Base-by-base conservation (phyloP, 2,797 vertebrate species). In the Poliocrania exsul region DNA sequence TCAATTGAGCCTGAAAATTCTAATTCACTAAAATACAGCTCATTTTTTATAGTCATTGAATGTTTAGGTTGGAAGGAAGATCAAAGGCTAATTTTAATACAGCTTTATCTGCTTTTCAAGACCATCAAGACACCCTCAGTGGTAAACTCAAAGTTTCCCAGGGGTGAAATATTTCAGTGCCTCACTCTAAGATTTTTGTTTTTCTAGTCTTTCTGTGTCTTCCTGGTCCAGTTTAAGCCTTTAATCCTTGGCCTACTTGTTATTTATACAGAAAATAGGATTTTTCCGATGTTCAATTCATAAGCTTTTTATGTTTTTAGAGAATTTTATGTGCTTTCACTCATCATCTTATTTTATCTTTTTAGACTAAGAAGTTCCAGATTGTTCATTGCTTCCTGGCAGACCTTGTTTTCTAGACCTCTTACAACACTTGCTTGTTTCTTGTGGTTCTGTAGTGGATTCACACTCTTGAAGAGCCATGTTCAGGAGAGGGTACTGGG, bases 221-320 rank as follows among this genome's bases (percentile, higher is more conserved):
- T 87, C 19, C 23, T 75, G 23, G 62, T 91, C 53, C 75, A 69
- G 16, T 79, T 85, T 82, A 89, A 93, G 58, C 33, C 62, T 87
- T 89, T 91, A 93, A 90, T 94, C 88, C 50, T 64, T 90, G 85
- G 16, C 47, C 42, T 89, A 49, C 49, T 84, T 91, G 46, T 79
- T 81, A 49, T 71, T 71, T 84, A 31, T 64, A 21, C 25, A 53
- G 42, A 87, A 87, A 49, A 71, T 5, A 61, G 74, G 61, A 42
- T 47, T 78, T 72, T 60, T 29, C 16, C 16, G 2, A 2, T 75
- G 91, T 89, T 91, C 40, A 67, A 3, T 78, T 84, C 42, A 18
- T 64, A n/a, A 64, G 33, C 20, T n/a, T 92, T 89, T 75, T 64
- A 23, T 24, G 50, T 61, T 57, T 85, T 57, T 11, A 18, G 46